phyloP scores from a whole-genome alignment of 2,797 vertebrate genomes.

The Dipus sagitta region DNA sequence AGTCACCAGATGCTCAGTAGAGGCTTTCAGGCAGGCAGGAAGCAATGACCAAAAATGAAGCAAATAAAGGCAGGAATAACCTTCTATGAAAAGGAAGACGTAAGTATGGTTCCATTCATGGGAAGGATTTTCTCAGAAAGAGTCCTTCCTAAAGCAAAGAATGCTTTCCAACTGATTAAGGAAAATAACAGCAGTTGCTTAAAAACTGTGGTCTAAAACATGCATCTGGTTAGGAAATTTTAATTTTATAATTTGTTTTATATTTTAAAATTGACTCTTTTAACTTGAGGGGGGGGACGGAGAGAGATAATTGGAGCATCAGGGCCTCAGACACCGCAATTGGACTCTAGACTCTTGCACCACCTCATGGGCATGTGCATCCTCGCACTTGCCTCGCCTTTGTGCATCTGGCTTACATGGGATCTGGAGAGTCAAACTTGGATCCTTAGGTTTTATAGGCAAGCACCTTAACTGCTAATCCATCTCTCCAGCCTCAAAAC shows the following conservation, averaged over 20 bases:
- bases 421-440: too few species aligned
- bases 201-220: not conserved
- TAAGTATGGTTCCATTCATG: not conserved
- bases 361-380: too few species aligned
- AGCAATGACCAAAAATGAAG: not conserved
- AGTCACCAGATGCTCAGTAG: accelerated
- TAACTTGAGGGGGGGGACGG: too few species aligned
- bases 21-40: not conserved
- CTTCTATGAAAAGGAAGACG: not conserved
- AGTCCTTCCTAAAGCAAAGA: not conserved
- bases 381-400: too few species aligned
- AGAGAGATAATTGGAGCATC: too few species aligned
- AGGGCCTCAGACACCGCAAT: too few species aligned
- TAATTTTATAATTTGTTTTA: conserved; percentile 13
- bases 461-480: too few species aligned
- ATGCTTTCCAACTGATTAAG: not conserved
- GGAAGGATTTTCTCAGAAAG: not conserved
- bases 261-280: not conserved
- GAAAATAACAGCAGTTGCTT: not conserved
- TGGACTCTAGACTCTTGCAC: too few species aligned
- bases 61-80: not conserved
- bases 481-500: not conserved
- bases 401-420: too few species aligned
- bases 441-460: too few species aligned
- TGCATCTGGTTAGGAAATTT: not conserved